Percentiles rank a stretch among this genome's conserved stretches.
phyloP scores from a whole-genome alignment of 2,113 vertebrate genomes.

The Argyrosomus japonicus region DNA sequence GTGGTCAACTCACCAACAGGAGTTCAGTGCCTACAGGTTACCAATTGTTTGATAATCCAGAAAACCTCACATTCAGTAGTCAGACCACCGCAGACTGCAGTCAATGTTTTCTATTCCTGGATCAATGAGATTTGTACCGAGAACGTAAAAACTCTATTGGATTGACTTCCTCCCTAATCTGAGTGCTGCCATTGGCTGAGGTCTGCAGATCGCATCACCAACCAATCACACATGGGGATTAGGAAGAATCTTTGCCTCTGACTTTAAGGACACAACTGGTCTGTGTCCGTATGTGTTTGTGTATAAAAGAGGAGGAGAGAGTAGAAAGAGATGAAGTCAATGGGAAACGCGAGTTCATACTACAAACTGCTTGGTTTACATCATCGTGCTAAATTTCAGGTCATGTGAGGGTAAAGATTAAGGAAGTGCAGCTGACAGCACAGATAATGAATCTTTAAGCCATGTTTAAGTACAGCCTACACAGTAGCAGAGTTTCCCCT shows the following conservation, averaged over 20 bases:
- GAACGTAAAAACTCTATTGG: slow-evolving; percentile 74
- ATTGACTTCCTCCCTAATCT: slow-evolving; percentile 81
- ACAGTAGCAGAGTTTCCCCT: slow-evolving; percentile 37
- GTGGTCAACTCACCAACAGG: slow-evolving; percentile 67
- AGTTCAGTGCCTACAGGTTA: slow-evolving; percentile 39
- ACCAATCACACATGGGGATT: slow-evolving; percentile 74
- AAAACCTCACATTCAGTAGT: slow-evolving; percentile 26
- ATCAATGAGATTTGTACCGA: slow-evolving; percentile 56
- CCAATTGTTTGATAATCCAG: slow-evolving; percentile 34
- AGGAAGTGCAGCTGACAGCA: slow-evolving; percentile 25
- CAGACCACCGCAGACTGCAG: not conserved
- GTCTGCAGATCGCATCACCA: slow-evolving; percentile 38
- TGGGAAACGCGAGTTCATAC: not conserved
- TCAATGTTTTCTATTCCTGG: slow-evolving; percentile 58
- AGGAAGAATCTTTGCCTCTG: slow-evolving; percentile 42
- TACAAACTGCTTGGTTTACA: slow-evolving; percentile 3
- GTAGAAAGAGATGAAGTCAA: slow-evolving; percentile 1
- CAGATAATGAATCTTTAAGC: slow-evolving; percentile 63
- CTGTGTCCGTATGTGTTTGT: slow-evolving; percentile 23
- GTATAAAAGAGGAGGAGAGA: slow-evolving; percentile 7
- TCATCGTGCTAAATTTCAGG: not conserved
- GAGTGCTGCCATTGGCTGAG: slow-evolving; percentile 64
- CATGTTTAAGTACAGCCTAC: slow-evolving; percentile 34
- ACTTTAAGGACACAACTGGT: slow-evolving; percentile 11
- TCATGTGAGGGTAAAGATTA: slow-evolving; percentile 53